phyloP scores from a whole-genome alignment of 2,113 vertebrate genomes.

The Phyllopteryx taeniolatus region DNA sequence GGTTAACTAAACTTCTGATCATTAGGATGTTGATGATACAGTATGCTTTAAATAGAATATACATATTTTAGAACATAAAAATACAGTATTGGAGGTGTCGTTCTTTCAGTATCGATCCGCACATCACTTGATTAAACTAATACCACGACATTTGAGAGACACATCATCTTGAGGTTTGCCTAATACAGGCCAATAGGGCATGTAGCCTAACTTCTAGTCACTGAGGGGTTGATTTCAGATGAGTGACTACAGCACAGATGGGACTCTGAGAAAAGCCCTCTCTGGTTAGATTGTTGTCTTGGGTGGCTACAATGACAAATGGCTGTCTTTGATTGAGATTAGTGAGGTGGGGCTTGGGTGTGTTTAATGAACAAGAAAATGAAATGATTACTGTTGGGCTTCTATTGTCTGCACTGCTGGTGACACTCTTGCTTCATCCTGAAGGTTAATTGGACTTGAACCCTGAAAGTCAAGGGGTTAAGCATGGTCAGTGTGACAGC shows the following conservation, averaged over 20 bases:
- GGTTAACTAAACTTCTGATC: too few relatives aligned
- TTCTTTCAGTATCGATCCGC: background rate
- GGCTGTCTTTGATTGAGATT: constrained; percentile 82
- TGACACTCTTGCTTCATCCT: constrained; percentile 82
- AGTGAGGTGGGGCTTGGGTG: constrained; percentile 81
- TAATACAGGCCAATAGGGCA: background rate
- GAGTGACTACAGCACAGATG: constrained; percentile 23
- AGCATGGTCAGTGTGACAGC: constrained; percentile 86
- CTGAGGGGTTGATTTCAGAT: constrained; percentile 1
- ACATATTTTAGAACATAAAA: background rate
- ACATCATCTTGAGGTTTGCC: background rate
- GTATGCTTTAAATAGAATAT: too few relatives aligned
- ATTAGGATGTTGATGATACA: too few relatives aligned
- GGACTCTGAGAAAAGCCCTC: constrained; percentile 48
- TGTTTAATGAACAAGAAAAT: constrained; percentile 94
- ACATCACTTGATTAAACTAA: background rate
- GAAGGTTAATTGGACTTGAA: constrained; percentile 99
- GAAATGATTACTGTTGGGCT: constrained; percentile 90
- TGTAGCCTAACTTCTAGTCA: background rate
- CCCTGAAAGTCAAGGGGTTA: constrained; percentile 97
- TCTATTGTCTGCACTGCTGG: constrained; percentile 87
- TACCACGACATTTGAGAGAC: background rate
- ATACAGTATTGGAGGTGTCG: background rate
- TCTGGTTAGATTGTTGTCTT: constrained; percentile 70
- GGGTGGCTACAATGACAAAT: constrained; percentile 82